Conservation (phyloP, 2,113 vertebrate species). For the Nipponia nippon region DNA sequence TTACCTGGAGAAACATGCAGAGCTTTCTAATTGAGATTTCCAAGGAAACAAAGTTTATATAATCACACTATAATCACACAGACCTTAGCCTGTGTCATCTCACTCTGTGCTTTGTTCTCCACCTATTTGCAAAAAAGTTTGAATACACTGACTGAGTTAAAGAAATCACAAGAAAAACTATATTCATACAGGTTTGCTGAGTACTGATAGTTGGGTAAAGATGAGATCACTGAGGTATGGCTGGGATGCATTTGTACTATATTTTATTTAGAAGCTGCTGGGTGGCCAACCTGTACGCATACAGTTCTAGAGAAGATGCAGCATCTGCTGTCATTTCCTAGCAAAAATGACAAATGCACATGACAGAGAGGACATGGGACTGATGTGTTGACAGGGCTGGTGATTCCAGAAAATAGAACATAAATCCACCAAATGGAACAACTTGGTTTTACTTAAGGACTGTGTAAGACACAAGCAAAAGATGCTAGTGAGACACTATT, state of each 20-base stretch:
- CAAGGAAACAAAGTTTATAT: not conserved
- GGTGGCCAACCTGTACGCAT: not conserved
- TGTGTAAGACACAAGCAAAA: not conserved
- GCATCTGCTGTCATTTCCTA: not conserved
- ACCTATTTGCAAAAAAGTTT: not conserved
- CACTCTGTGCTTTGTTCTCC: not conserved
- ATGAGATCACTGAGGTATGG: not conserved
- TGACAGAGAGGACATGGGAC: accelerated
- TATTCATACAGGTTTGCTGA: not conserved
- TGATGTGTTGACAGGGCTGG: not conserved
- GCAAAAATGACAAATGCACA: not conserved
- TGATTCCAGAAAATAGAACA: not conserved
- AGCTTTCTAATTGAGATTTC: not conserved
- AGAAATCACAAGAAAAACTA: not conserved
- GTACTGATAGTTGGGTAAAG: not conserved
- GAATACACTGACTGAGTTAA: not conserved
- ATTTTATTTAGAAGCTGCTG: not conserved
- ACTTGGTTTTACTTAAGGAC: not conserved
- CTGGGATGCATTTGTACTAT: not conserved
- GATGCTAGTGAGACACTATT: not conserved
- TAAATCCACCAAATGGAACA: not conserved
- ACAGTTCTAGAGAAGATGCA: not conserved
- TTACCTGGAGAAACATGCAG: not conserved
- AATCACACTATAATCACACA: not conserved
- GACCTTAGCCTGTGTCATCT: not conserved